These are phyloP conservation scores for Poecilia velifera DNA, from an alignment of 2,797 vertebrate genomes.

Conservation along the genomic window DNA sequence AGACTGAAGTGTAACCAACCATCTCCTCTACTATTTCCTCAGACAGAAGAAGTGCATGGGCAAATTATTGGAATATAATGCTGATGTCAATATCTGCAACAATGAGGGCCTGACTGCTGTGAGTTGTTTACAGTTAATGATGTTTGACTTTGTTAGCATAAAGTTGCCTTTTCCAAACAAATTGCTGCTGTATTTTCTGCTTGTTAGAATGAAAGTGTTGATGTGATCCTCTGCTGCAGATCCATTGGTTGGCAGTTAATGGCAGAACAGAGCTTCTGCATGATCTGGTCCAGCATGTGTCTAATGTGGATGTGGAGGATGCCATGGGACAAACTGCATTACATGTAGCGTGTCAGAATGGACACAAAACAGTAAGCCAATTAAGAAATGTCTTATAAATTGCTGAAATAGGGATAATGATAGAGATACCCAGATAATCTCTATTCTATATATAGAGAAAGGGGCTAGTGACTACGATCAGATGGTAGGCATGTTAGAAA, in stretches of 20 bases:
- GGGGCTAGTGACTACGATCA: not conserved
- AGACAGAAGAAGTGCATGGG: slow-evolving; percentile 99
- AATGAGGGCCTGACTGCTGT: slow-evolving; percentile 98
- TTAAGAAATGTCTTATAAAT: not conserved
- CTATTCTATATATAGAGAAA: no score
- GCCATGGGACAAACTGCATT: slow-evolving; percentile 99
- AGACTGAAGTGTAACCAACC: not conserved
- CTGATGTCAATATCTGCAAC: slow-evolving; percentile 99
- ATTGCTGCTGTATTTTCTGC: not conserved
- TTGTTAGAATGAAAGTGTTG: not conserved
- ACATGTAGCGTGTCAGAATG: slow-evolving; percentile 98
- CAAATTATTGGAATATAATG: slow-evolving; percentile 92
- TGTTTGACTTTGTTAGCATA: not conserved
- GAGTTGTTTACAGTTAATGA: slow-evolving; percentile 71
- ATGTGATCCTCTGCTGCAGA: slow-evolving; percentile 77
- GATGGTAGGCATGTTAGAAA: not conserved
- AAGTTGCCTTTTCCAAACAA: not conserved
- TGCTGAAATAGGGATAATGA: not conserved
- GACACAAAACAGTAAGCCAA: slow-evolving; percentile 92
- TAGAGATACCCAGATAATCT: not conserved
- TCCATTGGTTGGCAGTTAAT: slow-evolving; percentile 98
- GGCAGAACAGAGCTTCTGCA: slow-evolving; percentile 96
- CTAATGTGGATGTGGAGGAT: slow-evolving; percentile 96
- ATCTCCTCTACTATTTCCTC: slow-evolving; percentile 41
- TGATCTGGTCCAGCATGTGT: slow-evolving; percentile 96